These are phyloP conservation scores for Drosophila murphyi DNA, from an alignment of 1,140 invertebrate genomes.

Conservation along the genomic window DNA sequence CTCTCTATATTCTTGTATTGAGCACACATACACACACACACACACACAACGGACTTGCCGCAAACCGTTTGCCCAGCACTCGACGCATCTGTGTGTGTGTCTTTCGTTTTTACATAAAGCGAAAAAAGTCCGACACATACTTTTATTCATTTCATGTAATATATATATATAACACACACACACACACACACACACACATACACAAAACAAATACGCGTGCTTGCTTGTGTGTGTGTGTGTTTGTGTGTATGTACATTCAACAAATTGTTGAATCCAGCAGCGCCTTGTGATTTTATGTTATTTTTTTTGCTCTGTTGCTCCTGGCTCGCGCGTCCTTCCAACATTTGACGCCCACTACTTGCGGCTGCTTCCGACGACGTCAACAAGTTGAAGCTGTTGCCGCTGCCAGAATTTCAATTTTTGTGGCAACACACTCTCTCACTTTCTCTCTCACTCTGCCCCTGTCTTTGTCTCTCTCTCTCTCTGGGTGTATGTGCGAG, in stretches of 20 bases:
- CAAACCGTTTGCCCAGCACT: slow-evolving; percentile 78
- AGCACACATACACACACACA: slow-evolving; percentile 8
- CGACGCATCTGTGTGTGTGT: slow-evolving; percentile 43
- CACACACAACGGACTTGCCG: slow-evolving; percentile 42
- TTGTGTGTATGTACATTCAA: slow-evolving; percentile 70
- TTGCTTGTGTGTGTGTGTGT: slow-evolving; percentile 15
- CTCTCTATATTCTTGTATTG: slow-evolving; percentile 27
- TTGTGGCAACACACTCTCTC: slow-evolving; percentile 8
- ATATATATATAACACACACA: no score
- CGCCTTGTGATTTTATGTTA: slow-evolving; percentile 63
- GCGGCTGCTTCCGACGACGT: slow-evolving; percentile 71
- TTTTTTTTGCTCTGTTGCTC: slow-evolving; percentile 5
- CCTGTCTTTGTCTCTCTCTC: slow-evolving; percentile 2
- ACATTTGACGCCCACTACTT: slow-evolving; percentile 64
- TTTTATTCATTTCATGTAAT: slow-evolving; percentile 34
- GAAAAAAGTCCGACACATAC: slow-evolving; percentile 53
- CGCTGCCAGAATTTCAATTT: slow-evolving; percentile 57
- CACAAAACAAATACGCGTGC: no score
- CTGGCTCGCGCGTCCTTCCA: slow-evolving; percentile 27
- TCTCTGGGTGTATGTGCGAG: slow-evolving; percentile 2
- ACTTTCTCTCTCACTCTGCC: background rate
- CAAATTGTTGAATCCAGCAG: slow-evolving; percentile 76
- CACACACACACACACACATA: slow-evolving; percentile 37
- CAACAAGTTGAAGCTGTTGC: slow-evolving; percentile 81
- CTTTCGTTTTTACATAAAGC: slow-evolving; percentile 33